Evolutionary conservation across 2,888 invertebrate genomes (phyloP).

Genomic region (Microctonus aethiopoides): DNA sequence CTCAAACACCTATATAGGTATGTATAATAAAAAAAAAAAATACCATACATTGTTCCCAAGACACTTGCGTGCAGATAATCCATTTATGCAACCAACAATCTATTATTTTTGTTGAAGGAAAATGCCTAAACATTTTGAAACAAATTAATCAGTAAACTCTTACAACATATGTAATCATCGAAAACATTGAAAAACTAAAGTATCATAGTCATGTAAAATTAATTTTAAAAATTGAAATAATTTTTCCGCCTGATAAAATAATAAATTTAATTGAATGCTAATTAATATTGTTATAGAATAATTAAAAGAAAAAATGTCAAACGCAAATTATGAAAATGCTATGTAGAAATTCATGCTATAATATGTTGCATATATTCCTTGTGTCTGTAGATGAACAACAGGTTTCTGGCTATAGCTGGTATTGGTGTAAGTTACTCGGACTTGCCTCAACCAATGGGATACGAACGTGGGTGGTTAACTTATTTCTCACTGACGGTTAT

Average conservation of each 20-base stretch:
- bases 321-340: too few relatives aligned
- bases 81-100: conserved; percentile 5
- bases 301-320: too few relatives aligned
- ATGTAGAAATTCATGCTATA: too few relatives aligned
- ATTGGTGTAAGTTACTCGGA: not conserved
- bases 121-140: not conserved
- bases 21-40: not conserved
- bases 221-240: too few relatives aligned
- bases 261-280: too few relatives aligned
- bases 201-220: too few relatives aligned
- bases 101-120: not conserved
- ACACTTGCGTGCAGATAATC: conserved; percentile 9
- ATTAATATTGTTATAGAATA: too few relatives aligned
- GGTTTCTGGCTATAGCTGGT: too few relatives aligned
- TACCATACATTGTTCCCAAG: conserved; percentile 5
- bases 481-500: conserved; percentile 46
- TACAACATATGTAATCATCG: not conserved
- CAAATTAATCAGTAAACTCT: not conserved
- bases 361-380: too few relatives aligned
- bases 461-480: conserved; percentile 59
- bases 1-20: not conserved
- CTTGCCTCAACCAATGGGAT: conserved; percentile 55
- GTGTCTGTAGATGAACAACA: too few relatives aligned
- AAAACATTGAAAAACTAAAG: too few relatives aligned
- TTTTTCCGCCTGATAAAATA: too few relatives aligned